Conservation (phyloP, 2,888 invertebrate genomes). For the Serrognathus titanus region DNA sequence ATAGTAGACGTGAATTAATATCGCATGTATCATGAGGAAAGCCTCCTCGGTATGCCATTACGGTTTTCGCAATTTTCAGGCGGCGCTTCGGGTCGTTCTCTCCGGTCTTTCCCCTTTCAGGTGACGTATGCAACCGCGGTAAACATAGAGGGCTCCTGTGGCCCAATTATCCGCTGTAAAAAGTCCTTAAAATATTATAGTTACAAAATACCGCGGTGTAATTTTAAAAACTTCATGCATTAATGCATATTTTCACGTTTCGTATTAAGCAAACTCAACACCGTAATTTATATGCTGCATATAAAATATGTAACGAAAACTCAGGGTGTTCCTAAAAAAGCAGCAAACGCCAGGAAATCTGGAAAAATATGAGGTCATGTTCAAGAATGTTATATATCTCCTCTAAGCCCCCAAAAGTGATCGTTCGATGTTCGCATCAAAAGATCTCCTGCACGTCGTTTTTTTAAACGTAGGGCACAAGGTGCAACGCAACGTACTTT, state of each 20-base stretch:
- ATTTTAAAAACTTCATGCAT: too few species aligned
- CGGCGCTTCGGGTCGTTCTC: constrained; percentile 5
- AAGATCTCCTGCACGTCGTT: background rate
- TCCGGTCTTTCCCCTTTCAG: constrained; percentile 18
- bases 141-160: constrained; percentile 29
- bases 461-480: background rate
- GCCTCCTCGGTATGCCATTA: constrained; percentile 16
- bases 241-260: too few species aligned
- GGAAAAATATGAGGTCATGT: background rate
- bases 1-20: constrained; percentile 16
- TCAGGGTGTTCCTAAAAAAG: background rate
- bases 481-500: background rate
- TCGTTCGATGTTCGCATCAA: background rate
- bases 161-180: constrained; percentile 29
- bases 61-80: constrained; percentile 12
- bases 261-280: too few species aligned
- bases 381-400: background rate
- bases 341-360: background rate
- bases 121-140: constrained; percentile 26
- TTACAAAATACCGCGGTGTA: constrained; percentile 6
- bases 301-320: too few species aligned
- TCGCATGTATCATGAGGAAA: constrained; percentile 19
- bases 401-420: background rate
- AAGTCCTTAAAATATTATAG: constrained; percentile 30
- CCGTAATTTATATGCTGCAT: too few species aligned